These are phyloP conservation scores for Leucania comma DNA, from an alignment of 2,888 invertebrate species.

Conservation along the genomic window DNA sequence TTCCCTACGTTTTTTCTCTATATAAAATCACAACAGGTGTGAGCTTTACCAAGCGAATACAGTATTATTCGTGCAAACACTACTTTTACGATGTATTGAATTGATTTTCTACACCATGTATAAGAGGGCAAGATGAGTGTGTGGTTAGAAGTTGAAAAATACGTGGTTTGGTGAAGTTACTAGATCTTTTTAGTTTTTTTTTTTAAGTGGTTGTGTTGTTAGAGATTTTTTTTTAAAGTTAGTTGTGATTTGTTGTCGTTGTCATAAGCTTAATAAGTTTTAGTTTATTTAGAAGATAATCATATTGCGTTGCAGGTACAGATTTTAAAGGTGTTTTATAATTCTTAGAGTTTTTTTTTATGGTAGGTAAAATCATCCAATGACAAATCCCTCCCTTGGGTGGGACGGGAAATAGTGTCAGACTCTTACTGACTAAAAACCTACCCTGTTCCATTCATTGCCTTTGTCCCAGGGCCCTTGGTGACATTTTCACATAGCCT, in stretches of 20 bases:
- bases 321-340: no score
- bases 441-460: no score
- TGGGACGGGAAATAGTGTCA: no score
- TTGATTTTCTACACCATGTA: conserved; percentile 71
- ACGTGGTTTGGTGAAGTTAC: conserved; percentile 36
- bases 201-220: neutral
- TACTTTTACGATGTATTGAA: conserved; percentile 54
- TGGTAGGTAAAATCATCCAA: no score
- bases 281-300: no score
- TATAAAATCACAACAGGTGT: conserved; percentile 61
- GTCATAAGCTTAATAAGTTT: no score
- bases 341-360: no score
- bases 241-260: neutral
- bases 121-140: conserved; percentile 35
- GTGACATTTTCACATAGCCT: no score
- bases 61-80: conserved; percentile 46
- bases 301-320: no score
- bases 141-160: conserved; percentile 22
- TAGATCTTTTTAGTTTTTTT: neutral
- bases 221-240: neutral
- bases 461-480: no score
- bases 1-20: conserved; percentile 21
- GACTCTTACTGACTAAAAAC: no score
- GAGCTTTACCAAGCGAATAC: conserved; percentile 41
- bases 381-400: no score